These are phyloP conservation scores for Caenorhabditis tropicalis DNA, from an alignment of 1,140 invertebrate genomes.

Conservation along the genomic window DNA sequence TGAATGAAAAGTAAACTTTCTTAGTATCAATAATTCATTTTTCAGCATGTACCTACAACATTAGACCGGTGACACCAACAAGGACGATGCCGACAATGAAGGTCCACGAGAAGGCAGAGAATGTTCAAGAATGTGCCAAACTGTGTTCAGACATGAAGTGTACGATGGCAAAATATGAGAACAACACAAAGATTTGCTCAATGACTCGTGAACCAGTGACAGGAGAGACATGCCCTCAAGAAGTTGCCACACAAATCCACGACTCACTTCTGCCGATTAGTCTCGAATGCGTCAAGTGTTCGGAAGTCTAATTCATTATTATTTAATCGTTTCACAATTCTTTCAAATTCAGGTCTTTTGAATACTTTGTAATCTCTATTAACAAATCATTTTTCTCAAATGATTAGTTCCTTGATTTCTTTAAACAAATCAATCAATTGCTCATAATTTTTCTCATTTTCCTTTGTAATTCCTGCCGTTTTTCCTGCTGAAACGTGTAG, in stretches of 20 bases:
- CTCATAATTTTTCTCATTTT: background rate
- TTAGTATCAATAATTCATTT: background rate
- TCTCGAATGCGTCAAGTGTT: slow-evolving; percentile 27
- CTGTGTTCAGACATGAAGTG: slow-evolving; percentile 63
- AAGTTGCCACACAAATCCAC: slow-evolving; percentile 41
- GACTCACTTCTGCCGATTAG: slow-evolving; percentile 29
- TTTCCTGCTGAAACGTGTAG: slow-evolving; percentile 36
- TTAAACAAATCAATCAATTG: background rate
- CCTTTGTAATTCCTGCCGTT: background rate
- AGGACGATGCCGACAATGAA: slow-evolving; percentile 60
- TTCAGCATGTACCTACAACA: slow-evolving; percentile 69
- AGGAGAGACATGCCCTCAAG: background rate
- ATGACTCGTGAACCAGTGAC: slow-evolving; percentile 15
- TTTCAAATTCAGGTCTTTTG: slow-evolving; percentile 33
- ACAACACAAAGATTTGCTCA: slow-evolving; percentile 55
- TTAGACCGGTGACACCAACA: slow-evolving; percentile 57
- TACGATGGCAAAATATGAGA: slow-evolving; percentile 66
- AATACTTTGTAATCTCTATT: slow-evolving; percentile 32
- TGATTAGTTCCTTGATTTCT: background rate
- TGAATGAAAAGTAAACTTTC: background rate
- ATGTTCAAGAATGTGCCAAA: slow-evolving; percentile 68
- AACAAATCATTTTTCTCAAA: background rate
- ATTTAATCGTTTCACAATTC: background rate
- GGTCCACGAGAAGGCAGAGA: slow-evolving; percentile 50
- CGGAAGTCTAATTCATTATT: background rate